A percentile compares a stretch with the other conserved stretches of the same genome.
Conservation (phyloP, 2,113 vertebrate species). For the Nerophis ophidion region DNA sequence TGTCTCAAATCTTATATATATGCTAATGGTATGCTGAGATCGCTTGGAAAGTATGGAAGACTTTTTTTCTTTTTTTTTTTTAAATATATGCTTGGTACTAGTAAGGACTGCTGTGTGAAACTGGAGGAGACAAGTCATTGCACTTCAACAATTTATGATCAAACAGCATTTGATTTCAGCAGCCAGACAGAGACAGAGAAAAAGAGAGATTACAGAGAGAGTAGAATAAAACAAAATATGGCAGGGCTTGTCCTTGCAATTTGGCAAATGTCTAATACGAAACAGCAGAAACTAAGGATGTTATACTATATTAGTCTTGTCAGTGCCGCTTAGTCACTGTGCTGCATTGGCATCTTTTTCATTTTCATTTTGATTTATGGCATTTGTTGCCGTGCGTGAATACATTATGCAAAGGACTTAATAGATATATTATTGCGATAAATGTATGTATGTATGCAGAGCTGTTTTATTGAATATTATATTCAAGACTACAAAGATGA, state of each 20-base stretch:
- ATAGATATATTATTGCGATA: slow-evolving; percentile 83
- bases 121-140: slow-evolving; percentile 93
- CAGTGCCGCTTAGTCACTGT: slow-evolving; percentile 48
- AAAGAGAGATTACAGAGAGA: slow-evolving; percentile 67
- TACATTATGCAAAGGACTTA: slow-evolving; percentile 73
- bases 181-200: slow-evolving; percentile 63
- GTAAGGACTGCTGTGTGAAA: slow-evolving; percentile 84
- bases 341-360: slow-evolving; percentile 72
- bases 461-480: slow-evolving; percentile 1
- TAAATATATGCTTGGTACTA: slow-evolving; percentile 83
- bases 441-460: slow-evolving; percentile 72
- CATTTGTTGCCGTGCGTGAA: slow-evolving; percentile 75
- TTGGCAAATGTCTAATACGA: slow-evolving; percentile 83
- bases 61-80: slow-evolving; percentile 72
- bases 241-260: slow-evolving; percentile 76
- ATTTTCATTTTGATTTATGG: slow-evolving; percentile 84
- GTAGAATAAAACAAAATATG: slow-evolving; percentile 69
- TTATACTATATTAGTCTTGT: slow-evolving; percentile 86
- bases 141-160: slow-evolving; percentile 93
- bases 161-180: slow-evolving; percentile 84
- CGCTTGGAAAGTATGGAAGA: slow-evolving; percentile 79
- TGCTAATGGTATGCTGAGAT: slow-evolving; percentile 99
- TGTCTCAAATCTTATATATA: slow-evolving; percentile 99
- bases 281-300: slow-evolving; percentile 81
- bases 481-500: not conserved